Base-by-base conservation (phyloP, 2,113 vertebrate species). In the Ia io region DNA sequence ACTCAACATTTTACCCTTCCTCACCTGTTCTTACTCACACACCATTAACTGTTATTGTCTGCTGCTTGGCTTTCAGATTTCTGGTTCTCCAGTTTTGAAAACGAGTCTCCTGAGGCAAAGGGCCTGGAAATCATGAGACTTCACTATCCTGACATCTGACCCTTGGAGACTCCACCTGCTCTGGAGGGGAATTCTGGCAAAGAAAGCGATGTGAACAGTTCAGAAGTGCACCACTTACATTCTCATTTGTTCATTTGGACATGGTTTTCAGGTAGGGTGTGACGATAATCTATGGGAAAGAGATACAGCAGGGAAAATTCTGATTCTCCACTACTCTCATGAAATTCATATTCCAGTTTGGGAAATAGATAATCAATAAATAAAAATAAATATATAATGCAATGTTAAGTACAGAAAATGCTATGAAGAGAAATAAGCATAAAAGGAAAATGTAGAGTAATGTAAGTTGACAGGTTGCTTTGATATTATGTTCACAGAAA, bases 101-200 rank as follows among this genome's bases (percentile, higher is more conserved):
- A 47, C 0, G 2, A 37, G 13, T 1, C 2, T 80, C 2, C 18
- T 61, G 10, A n/a, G 6, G 0, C 17, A 84, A 11, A 16, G 32
- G 13, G 35, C 28, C 49, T 16, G 1, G 12, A 37, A 47, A 63
- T 71, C 6, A 25, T 13, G 23, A 93, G 5, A 6, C 14, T 2
- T 9, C 7, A 1, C 12, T 67, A 2, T 74, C 20, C 32, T 51
- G 28, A 30, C 14, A 37, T 40, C 44, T 61, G 61, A 69, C 12
- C 1, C 0, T 11, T 61, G 20, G 4, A 65, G 23, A 67, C 16
- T 30, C 0, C 23, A 32, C 20, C 2, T 53, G 12, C 42, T 17
- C 42, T 63, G 17, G 32, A 37, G 5, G 10, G 2, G 12, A 35
- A 5, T 73, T 88, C 59, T 67, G 4, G 13, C 30, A 49, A 88